Percentiles rank a stretch among this genome's conserved stretches.
Evolutionary conservation across 2,888 invertebrate genomes (phyloP).

Genomic region (Plebejus anna): DNA sequence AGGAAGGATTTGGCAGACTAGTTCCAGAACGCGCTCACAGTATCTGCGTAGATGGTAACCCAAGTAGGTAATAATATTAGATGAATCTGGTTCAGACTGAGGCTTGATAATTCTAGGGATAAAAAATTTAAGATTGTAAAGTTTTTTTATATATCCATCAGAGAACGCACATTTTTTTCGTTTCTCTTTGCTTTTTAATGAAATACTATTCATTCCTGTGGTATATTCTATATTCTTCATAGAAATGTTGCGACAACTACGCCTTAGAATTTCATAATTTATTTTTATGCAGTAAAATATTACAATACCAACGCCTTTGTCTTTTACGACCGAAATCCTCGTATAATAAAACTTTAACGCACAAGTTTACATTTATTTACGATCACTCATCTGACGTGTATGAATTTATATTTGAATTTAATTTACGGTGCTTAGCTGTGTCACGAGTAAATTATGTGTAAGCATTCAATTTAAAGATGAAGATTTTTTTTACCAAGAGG

Average conservation of each 20-base stretch:
- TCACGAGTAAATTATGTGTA: slow-evolving; percentile 29
- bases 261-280: not conserved
- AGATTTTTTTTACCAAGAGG: not conserved
- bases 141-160: no score
- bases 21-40: no score
- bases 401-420: slow-evolving; percentile 38
- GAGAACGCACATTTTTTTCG: no score
- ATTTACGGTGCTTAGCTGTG: slow-evolving; percentile 34
- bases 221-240: no score
- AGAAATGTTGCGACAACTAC: not conserved
- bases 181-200: not conserved
- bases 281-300: slow-evolving; percentile 22
- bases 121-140: no score
- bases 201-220: no score
- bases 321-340: slow-evolving; percentile 36
- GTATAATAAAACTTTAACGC: slow-evolving; percentile 36
- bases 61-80: no score
- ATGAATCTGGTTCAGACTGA: no score
- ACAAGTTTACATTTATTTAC: slow-evolving; percentile 38
- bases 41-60: no score
- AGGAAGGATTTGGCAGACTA: no score
- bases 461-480: slow-evolving; percentile 28
- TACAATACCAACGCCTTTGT: slow-evolving; percentile 31
- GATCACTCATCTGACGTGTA: slow-evolving; percentile 36
- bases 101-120: no score